Percentiles rank a stretch among this genome's conserved stretches.
Conservation (phyloP, 37 sponge, comb jelly and placozoan species). For the Eunapius fragilis region DNA sequence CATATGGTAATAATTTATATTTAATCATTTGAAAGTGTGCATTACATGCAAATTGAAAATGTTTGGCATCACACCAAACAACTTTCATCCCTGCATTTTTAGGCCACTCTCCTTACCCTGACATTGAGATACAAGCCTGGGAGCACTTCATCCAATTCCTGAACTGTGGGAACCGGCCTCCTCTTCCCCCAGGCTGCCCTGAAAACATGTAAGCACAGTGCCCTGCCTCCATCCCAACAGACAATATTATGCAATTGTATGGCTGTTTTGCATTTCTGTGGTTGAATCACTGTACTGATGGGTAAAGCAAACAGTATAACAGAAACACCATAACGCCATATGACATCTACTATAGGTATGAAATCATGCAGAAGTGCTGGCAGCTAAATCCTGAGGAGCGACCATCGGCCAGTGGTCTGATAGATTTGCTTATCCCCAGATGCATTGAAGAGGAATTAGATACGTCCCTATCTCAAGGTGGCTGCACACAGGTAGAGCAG, state of each 20-base stretch:
- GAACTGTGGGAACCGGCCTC: conserved; percentile 53
- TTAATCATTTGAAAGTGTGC: no score
- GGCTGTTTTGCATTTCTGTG: not conserved
- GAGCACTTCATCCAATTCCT: conserved; percentile 46
- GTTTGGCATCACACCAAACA: no score
- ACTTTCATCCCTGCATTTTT: no score
- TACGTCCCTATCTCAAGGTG: not conserved
- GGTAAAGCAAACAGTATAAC: not conserved
- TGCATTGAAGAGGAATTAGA: not conserved
- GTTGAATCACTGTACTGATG: no score
- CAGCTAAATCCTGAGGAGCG: conserved; percentile 24
- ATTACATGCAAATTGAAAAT: no score
- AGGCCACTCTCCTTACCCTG: conserved; percentile 54
- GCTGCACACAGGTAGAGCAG: not conserved
- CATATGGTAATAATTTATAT: conserved; percentile 55
- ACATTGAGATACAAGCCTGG: conserved; percentile 15
- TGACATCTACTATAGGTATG: conserved; percentile 27
- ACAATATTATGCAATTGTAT: not conserved
- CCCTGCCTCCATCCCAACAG: not conserved
- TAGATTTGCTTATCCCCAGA: not conserved
- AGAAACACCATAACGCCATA: not conserved
- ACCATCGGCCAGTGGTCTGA: conserved; percentile 35
- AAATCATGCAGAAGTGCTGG: conserved; percentile 65
- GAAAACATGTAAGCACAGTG: conserved; percentile 48
- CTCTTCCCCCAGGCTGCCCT: conserved; percentile 55